A percentile compares a stretch with the other conserved stretches of the same genome.
Evolutionary conservation across 2,113 vertebrate species (phyloP).

Genomic region (Dinomys branickii): DNA sequence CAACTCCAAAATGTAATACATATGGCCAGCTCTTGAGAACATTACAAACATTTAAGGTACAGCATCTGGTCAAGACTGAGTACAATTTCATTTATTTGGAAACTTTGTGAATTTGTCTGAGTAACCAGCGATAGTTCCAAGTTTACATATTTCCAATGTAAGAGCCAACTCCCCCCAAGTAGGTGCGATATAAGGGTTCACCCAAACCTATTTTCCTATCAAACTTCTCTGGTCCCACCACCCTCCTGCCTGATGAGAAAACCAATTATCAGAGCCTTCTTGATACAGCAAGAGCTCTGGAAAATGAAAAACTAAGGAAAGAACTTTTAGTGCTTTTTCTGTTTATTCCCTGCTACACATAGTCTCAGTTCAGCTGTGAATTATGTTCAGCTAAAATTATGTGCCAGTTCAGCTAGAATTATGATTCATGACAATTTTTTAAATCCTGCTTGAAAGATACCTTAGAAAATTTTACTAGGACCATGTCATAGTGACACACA

Average conservation of each 20-base stretch:
- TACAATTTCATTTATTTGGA: slow-evolving; percentile 61
- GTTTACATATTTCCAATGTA: slow-evolving; percentile 55
- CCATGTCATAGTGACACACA: background rate
- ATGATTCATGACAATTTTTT: background rate
- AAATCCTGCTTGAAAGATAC: slow-evolving; percentile 20
- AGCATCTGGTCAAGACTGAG: slow-evolving; percentile 43
- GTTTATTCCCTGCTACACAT: slow-evolving; percentile 11
- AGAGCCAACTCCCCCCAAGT: background rate
- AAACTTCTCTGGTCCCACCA: background rate
- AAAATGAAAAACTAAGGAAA: background rate
- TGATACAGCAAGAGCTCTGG: slow-evolving; percentile 9
- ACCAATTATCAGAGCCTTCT: background rate
- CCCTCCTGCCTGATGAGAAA: slow-evolving; percentile 29
- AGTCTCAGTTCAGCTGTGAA: background rate
- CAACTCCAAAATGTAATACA: slow-evolving; percentile 9
- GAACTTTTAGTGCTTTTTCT: background rate
- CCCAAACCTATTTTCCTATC: slow-evolving; percentile 27
- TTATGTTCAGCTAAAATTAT: too few species aligned
- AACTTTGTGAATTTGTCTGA: slow-evolving; percentile 39
- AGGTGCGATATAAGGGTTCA: slow-evolving; percentile 31
- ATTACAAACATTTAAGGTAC: slow-evolving; percentile 55
- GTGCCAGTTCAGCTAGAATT: background rate
- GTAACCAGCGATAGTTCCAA: slow-evolving; percentile 44
- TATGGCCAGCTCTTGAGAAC: slow-evolving; percentile 18
- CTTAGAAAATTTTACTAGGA: slow-evolving; percentile 33